Base-by-base conservation (phyloP, 2,888 invertebrate species). In the Caenorhabditis sp. region DNA sequence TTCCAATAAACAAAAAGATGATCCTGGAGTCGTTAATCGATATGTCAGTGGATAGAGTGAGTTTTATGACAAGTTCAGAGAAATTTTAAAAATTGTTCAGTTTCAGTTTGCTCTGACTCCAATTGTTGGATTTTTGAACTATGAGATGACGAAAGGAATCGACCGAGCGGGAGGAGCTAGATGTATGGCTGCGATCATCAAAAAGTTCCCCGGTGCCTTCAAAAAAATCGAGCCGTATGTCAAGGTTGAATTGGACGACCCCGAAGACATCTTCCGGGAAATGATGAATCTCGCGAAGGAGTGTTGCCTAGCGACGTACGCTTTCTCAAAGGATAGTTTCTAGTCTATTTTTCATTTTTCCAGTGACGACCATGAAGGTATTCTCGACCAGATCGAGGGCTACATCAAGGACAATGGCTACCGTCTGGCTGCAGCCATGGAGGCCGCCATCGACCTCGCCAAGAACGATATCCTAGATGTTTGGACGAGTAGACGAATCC, bases 241-340 rank as follows among this genome's bases (percentile, higher is more conserved):
- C 14, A 24, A 56, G n/a, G 44, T 63, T 4, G 2, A 41, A 26
- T 3, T 22, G 12, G 14, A 38, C 1, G 80, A 56, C 47, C 6
- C 28, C 1, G 44, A 51, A 16, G 61, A 69, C 28, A 0, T 75
- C 8, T 76, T 82, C 28, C 14, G n/a, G 6, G 64, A 69, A 5
- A 70, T 54, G 19, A 16, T 81, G 47, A 26, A 75, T 12, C 35
- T 81, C 0, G 63, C 64, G 0, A 64, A 56, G 28, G 59, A 63
- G 10, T 76, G 75, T 56, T 82, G 81, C n/a, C 56, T 75, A 35
- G 70, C 72, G 2, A 81, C 35, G 81, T 81, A 22, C n/a, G n/a
- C n/a, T n/a, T n/a, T n/a, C n/a, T n/a, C n/a, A n/a, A n/a, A n/a
- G n/a, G n/a, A n/a, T n/a, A n/a, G n/a, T n/a, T n/a, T n/a, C n/a